Evolutionary conservation across 92 coral and sea anemone species (phyloP), one percentile per base, ranked within the genome.

Genomic region (Ricordea florida): DNA sequence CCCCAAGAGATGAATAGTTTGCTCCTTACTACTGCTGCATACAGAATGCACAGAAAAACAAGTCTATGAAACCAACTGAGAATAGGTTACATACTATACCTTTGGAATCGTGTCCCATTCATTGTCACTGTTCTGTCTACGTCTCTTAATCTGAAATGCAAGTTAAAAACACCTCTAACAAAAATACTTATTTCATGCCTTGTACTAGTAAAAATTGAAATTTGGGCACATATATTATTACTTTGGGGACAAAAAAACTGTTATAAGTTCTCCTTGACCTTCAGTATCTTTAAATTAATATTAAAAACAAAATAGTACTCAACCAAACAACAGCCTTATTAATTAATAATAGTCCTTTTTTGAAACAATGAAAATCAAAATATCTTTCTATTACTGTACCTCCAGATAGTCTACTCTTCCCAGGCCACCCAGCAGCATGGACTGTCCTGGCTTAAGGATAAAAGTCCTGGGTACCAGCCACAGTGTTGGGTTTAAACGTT

Each of bases 391-490:
- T 31, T 20, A 34, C 31, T 76, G 23, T 44, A 93, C 98, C 87
- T 87, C 71, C 10, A 78, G 50, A 75, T 80, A 94, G 74, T 94
- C 98, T 16, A 94, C 59, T 62, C 98, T 85, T 37, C 91, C 98
- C 43, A 94, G 87, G 22, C 97, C 97, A 11, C 98, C 98, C 41
- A 94, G 49, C 38, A 94, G 76, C 13, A 94, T 38, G n/a, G 94
- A 84, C 41, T 92, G 89, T 28, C 94, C 97, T 22, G 98, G 98
- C 60, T 79, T 94, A 21, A 94, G 94, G 48, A 94, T 66, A 10
- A 72, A 85, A 3, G 98, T 88, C 70, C 97, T 93, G 14, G 98
- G 98, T 1, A 94, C 94, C 48, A 92, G 62, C 98, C 97, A 94
- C 45, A 66, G 58, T 6, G 80, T 70, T 50, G 98, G 92, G 37